These are phyloP conservation scores for Discoglossus pictus DNA, from an alignment of 2,797 vertebrate genomes.

Conservation along the genomic window DNA sequence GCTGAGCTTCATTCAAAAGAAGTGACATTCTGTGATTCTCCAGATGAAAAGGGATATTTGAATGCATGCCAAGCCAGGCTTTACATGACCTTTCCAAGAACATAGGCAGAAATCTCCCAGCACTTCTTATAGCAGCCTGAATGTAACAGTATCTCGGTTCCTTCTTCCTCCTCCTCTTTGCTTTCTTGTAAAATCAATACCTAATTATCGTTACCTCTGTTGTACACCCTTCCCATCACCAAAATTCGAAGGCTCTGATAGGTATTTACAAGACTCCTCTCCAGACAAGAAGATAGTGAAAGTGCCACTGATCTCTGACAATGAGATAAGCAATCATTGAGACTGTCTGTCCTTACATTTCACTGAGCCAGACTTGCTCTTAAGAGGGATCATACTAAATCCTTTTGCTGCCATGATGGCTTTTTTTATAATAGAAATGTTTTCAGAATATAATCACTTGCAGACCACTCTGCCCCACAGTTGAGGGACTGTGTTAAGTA, in stretches of 20 bases:
- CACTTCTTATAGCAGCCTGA: rapidly evolving
- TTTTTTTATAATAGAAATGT: no score
- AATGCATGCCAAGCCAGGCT: slow-evolving; percentile 25
- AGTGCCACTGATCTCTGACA: slow-evolving; percentile 16
- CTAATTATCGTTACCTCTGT: slow-evolving; percentile 1
- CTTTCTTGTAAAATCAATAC: slow-evolving; percentile 29
- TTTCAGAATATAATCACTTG: no score
- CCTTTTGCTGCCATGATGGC: no score
- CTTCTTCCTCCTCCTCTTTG: slow-evolving; percentile 16
- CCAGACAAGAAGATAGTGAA: slow-evolving; percentile 11
- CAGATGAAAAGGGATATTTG: slow-evolving; percentile 24
- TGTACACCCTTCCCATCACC: neutral
- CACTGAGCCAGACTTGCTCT: neutral
- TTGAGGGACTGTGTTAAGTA: no score
- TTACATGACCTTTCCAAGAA: slow-evolving; percentile 52
- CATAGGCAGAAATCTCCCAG: rapidly evolving
- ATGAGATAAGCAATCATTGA: slow-evolving; percentile 21
- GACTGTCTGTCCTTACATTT: slow-evolving; percentile 1
- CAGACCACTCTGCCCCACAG: no score
- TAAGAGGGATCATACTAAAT: neutral
- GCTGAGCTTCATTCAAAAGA: slow-evolving; percentile 40
- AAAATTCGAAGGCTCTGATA: neutral
- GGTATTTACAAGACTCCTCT: slow-evolving; percentile 32
- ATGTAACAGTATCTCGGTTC: neutral
- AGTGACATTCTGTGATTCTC: slow-evolving; percentile 49